Conservation (phyloP, 2,888 invertebrate species). For the Anorthoa munda region DNA sequence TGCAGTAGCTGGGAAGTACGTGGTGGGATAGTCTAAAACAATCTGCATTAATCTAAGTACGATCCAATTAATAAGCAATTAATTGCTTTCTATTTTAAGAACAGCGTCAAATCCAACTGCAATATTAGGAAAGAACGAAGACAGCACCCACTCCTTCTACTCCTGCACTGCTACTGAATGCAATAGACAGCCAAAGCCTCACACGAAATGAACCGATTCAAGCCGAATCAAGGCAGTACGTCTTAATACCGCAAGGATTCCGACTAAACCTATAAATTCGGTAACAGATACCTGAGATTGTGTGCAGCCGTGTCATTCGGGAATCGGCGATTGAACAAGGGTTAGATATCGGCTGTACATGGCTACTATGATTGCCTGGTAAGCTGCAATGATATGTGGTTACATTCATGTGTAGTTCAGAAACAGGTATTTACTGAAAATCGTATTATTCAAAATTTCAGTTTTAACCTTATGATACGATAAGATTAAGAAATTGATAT, state of each 20-base stretch:
- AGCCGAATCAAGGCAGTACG: constrained; percentile 29
- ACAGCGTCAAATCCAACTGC: no score
- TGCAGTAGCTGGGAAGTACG: no score
- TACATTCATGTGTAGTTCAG: background rate
- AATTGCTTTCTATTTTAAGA: background rate
- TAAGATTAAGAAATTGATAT: background rate
- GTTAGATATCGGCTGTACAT: background rate
- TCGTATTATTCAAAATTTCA: background rate
- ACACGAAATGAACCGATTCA: constrained; percentile 25
- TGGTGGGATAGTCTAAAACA: no score
- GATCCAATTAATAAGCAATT: background rate
- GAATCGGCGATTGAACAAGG: constrained; percentile 20
- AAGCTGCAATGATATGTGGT: background rate
- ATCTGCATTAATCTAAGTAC: background rate
- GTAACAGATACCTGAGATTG: constrained; percentile 45
- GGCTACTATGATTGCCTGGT: background rate
- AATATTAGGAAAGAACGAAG: background rate
- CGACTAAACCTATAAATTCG: constrained; percentile 47
- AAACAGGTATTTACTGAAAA: background rate
- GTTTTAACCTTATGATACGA: background rate
- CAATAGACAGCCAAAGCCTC: constrained; percentile 18
- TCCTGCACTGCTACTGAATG: background rate
- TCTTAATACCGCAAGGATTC: constrained; percentile 56
- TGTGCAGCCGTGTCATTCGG: constrained; percentile 37
- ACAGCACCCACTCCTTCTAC: background rate